These are phyloP conservation scores for Salmo trutta DNA, from an alignment of 2,797 vertebrate genomes.

Conservation along the genomic window DNA sequence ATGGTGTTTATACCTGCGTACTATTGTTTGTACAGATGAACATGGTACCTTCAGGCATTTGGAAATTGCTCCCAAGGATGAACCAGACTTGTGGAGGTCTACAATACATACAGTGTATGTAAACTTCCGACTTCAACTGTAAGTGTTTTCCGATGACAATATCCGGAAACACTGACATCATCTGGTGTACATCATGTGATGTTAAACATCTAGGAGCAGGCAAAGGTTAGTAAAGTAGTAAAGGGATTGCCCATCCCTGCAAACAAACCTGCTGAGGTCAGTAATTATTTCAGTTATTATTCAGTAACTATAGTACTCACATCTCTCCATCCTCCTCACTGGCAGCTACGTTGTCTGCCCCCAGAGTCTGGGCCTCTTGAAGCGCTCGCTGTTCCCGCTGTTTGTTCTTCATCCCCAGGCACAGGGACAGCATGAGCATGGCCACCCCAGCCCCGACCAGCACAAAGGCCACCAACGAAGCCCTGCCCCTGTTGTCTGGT, in stretches of 20 bases:
- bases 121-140: too few relatives aligned
- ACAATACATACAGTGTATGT: too few relatives aligned
- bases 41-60: too few relatives aligned
- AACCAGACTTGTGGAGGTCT: too few relatives aligned
- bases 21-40: too few relatives aligned
- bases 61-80: too few relatives aligned
- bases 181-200: too few relatives aligned
- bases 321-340: conserved; percentile 47
- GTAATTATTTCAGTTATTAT: not conserved
- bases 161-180: too few relatives aligned
- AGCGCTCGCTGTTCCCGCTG: conserved; percentile 68
- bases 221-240: not conserved
- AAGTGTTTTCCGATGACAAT: too few relatives aligned
- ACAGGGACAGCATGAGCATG: conserved; percentile 88
- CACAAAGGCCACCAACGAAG: conserved; percentile 91
- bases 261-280: not conserved
- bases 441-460: conserved; percentile 84
- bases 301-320: conserved; percentile 56
- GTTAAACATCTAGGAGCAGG: too few relatives aligned
- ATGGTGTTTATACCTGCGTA: too few relatives aligned
- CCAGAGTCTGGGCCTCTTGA: conserved; percentile 52
- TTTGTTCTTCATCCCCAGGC: conserved; percentile 87
- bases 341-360: not conserved
- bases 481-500: conserved; percentile 67
- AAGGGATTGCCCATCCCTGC: not conserved